Evolutionary conservation across 2,888 invertebrate species (phyloP), one percentile per base, ranked within the genome.

Genomic region (Dryococelus australis): DNA sequence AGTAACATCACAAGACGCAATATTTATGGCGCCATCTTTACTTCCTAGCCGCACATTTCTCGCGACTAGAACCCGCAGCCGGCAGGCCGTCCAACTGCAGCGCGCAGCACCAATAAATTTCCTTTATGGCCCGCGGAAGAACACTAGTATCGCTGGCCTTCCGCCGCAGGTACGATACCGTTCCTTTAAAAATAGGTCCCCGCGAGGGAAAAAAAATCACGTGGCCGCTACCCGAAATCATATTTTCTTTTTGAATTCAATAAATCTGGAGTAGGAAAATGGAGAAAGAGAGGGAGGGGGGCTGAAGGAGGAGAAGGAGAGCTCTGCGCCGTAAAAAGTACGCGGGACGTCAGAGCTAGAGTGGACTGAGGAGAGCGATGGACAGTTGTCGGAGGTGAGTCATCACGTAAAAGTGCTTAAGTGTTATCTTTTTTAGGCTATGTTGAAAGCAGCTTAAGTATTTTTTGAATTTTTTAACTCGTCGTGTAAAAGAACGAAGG

Each of bases 161-260:
- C 5, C 83, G 6, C 35, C 83, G 9, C 65, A n/a, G 24, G 13
- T 24, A 65, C 65, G 65, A 65, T n/a, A 10, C 28, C 83, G 35
- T 83, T 83, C 83, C 83, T 83, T 83, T 83, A 83, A 83, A 83
- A 83, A 28, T 83, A 83, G 35, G 28, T 35, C 35, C 35, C 83
- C 24, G 35, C n/a, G 65, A n/a, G n/a, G 24, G n/a, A 24, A 83
- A 83, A 83, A 83, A 10, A 28, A 13, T 24, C 26, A 28, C 83
- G 83, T 83, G 43, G 83, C 35, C 83, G 83, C 83, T 83, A 12
- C 83, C 83, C 20, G 43, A 28, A 83, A 83, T 83, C 83, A 83
- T 83, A 83, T 83, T 83, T 83, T 83, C 83, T 83, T 83, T 83
- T 83, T 10, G 35, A 83, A 83, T 83, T 83, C 83, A 83, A 83